Conservation (phyloP, 2,797 vertebrate genomes). For the Labeo calbasu region DNA sequence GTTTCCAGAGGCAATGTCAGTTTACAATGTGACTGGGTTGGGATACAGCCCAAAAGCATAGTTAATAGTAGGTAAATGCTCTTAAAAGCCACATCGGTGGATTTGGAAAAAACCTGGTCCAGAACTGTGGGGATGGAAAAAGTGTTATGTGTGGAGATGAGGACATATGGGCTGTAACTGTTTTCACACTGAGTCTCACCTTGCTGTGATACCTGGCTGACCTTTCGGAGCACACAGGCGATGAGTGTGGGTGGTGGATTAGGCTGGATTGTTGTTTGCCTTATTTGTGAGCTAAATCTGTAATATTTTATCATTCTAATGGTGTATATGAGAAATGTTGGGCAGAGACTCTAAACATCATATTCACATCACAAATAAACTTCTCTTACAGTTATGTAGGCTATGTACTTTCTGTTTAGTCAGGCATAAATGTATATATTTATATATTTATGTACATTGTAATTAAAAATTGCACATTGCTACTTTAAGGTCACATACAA, state of each 20-base stretch:
- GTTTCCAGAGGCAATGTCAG: not conserved
- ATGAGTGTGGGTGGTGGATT: conserved; percentile 8
- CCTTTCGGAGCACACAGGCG: conserved; percentile 40
- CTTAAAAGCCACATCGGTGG: not conserved
- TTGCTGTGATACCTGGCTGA: conserved; percentile 52
- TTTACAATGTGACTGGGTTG: not conserved
- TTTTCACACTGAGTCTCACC: conserved; percentile 41
- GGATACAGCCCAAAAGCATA: not conserved
- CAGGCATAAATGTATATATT: not conserved
- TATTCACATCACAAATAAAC: not conserved
- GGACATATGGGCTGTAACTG: conserved; percentile 40
- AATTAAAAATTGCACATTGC: not conserved
- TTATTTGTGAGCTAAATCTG: not conserved
- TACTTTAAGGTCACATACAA: too few relatives aligned
- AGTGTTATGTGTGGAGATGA: conserved; percentile 20
- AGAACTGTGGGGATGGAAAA: conserved; percentile 11
- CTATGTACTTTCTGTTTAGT: not conserved
- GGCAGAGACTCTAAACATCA: not conserved
- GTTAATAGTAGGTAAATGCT: not conserved
- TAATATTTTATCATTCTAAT: not conserved
- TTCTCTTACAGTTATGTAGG: not conserved
- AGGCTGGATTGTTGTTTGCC: not conserved
- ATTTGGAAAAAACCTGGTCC: conserved; percentile 2
- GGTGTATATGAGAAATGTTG: not conserved
- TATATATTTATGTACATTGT: not conserved